Evolutionary conservation across 2,797 vertebrate genomes (phyloP).

Genomic region (Syngnathus rostellatus): DNA sequence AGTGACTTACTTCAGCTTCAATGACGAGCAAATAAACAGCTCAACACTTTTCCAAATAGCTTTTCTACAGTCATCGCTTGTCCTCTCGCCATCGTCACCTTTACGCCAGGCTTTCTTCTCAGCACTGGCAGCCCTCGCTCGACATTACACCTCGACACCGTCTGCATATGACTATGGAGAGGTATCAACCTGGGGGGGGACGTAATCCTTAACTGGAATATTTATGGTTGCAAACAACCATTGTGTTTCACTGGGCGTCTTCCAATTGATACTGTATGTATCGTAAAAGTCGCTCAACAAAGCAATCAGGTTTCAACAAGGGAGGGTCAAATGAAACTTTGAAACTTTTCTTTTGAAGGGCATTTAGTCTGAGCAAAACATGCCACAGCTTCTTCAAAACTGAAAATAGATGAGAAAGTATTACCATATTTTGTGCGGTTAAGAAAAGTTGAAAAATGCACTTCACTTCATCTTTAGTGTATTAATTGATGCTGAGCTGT

Average conservation of each 20-base stretch:
- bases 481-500: neutral
- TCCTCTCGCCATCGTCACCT: conserved; percentile 38
- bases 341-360: neutral
- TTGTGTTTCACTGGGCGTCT: conserved; percentile 3
- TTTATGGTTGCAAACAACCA: neutral
- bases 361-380: neutral
- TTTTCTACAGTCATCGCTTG: conserved; percentile 42
- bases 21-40: conserved; percentile 93
- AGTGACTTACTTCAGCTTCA: conserved; percentile 99
- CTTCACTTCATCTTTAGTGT: neutral
- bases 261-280: conserved; percentile 1
- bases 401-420: neutral
- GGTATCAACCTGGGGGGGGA: neutral
- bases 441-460: neutral
- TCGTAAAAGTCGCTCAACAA: neutral
- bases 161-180: conserved; percentile 3
- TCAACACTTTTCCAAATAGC: conserved; percentile 86
- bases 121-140: conserved; percentile 7
- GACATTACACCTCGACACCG: neutral
- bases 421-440: neutral
- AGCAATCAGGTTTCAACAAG: neutral
- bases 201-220: neutral
- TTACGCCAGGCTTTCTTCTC: conserved; percentile 17
- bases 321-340: neutral
- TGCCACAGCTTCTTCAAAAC: neutral